phyloP scores from a whole-genome alignment of 1,140 invertebrate genomes.

The Zeugodacus cucurbitae region DNA sequence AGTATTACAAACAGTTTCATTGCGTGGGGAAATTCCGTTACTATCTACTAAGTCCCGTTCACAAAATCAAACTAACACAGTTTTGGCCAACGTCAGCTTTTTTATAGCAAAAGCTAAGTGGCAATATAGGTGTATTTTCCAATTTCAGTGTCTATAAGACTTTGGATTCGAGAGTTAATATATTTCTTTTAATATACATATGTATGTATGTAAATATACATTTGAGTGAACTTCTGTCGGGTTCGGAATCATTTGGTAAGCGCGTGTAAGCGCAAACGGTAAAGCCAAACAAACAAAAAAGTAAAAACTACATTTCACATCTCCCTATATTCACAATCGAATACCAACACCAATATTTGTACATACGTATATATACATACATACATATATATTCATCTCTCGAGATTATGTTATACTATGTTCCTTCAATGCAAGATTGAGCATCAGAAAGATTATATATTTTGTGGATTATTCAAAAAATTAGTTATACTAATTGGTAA shows the following conservation, averaged over 20 bases:
- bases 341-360: too few species aligned
- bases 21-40: background rate
- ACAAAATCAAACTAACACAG: background rate
- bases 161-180: background rate
- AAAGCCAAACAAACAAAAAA: background rate
- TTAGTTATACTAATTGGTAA: too few species aligned
- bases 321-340: too few species aligned
- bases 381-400: too few species aligned
- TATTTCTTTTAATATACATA: background rate
- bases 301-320: background rate
- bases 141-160: background rate
- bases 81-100: background rate
- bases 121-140: background rate
- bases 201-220: background rate
- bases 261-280: background rate
- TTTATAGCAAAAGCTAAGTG: constrained; percentile 11
- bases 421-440: too few species aligned
- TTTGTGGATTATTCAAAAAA: too few species aligned
- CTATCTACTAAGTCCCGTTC: background rate
- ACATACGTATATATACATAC: too few species aligned
- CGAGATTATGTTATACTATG: too few species aligned
- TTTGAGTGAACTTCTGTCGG: background rate
- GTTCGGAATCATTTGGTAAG: background rate
- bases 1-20: constrained; percentile 53
- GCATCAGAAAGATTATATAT: too few species aligned